Evolutionary conservation across 2,113 vertebrate species (phyloP).

Genomic region (Gallinago media): DNA sequence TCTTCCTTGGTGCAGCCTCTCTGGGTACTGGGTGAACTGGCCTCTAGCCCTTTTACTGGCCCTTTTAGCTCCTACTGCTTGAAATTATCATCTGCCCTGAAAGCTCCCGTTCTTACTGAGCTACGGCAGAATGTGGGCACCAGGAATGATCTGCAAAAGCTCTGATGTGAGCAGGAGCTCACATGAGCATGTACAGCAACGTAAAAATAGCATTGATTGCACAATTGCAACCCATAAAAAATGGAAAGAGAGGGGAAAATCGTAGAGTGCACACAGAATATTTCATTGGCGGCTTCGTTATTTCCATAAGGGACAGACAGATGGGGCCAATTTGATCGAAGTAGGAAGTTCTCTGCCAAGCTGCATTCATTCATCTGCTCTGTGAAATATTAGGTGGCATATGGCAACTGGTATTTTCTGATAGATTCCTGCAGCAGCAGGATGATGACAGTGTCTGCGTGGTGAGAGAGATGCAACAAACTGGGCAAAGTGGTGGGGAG

Average conservation of each 20-base stretch:
- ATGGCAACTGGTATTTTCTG: background rate
- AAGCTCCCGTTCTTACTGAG: background rate
- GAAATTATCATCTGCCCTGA: background rate
- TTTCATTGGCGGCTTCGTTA: slow-evolving; percentile 21
- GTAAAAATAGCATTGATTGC: background rate
- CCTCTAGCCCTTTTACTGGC: background rate
- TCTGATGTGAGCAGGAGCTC: background rate
- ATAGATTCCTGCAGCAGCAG: background rate
- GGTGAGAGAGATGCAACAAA: background rate
- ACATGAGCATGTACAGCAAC: background rate
- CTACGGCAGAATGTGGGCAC: background rate
- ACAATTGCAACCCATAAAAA: slow-evolving; percentile 26
- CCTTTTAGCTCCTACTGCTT: background rate
- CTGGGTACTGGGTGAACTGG: background rate
- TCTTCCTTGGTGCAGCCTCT: background rate
- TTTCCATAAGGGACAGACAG: slow-evolving; percentile 41
- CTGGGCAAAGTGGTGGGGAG: background rate
- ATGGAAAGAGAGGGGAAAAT: slow-evolving; percentile 3
- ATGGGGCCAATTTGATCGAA: slow-evolving; percentile 42
- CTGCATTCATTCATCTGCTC: slow-evolving; percentile 38
- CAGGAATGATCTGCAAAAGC: background rate
- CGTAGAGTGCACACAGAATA: background rate
- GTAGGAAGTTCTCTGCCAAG: slow-evolving; percentile 10
- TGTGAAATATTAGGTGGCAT: background rate
- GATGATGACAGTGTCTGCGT: background rate